Percentiles rank a stretch among this genome's conserved stretches.
These are phyloP conservation scores for Sorex araneus DNA, from an alignment of 2,113 vertebrate species.

Conservation along the genomic window DNA sequence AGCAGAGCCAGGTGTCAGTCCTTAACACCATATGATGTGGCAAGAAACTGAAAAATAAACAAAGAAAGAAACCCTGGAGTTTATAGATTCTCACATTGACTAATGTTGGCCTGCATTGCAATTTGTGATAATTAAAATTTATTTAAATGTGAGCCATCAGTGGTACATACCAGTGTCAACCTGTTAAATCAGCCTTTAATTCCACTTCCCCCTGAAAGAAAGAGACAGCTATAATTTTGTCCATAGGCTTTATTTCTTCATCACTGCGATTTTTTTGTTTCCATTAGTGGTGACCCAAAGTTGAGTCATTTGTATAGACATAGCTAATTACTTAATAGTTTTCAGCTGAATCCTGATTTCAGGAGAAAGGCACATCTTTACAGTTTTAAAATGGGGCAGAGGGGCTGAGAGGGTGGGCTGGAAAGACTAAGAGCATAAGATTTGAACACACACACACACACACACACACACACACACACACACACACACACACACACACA, in stretches of 20 bases:
- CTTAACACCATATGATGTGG: no score
- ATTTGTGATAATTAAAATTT: not conserved
- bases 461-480: no score
- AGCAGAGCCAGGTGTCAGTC: no score
- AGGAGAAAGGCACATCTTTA: not conserved
- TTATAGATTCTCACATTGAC: no score
- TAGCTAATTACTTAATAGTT: not conserved
- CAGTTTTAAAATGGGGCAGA: conserved; percentile 4
- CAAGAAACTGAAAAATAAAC: no score
- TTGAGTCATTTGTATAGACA: not conserved
- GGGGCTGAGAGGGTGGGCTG: not conserved
- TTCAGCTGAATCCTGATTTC: not conserved
- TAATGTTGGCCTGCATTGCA: no score
- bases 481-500: no score
- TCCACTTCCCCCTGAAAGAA: not conserved
- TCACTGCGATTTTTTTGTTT: not conserved
- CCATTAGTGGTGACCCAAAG: not conserved
- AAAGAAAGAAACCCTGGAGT: no score
- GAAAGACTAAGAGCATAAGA: not conserved
- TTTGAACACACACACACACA: not conserved
- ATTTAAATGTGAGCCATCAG: no score
- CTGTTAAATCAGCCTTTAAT: not conserved
- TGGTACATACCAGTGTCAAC: no score
- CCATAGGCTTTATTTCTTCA: not conserved
- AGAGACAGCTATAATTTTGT: not conserved